Evolutionary conservation across 2,888 invertebrate species (phyloP).

Genomic region (Stomorhina lunata): DNA sequence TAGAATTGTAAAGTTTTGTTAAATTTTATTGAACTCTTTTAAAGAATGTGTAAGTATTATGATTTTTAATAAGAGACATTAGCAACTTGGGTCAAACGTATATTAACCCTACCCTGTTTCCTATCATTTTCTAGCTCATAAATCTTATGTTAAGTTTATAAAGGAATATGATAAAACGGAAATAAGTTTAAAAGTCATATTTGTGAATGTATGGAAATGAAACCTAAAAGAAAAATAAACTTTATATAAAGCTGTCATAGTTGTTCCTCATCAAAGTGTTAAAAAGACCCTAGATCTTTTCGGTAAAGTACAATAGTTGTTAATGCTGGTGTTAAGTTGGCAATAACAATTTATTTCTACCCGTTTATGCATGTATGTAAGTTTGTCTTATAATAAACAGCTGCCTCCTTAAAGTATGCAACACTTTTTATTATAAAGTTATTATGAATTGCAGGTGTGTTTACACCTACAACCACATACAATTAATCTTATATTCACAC

Average conservation of each 20-base stretch:
- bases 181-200: slow-evolving; percentile 21
- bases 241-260: slow-evolving; percentile 41
- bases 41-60: too few relatives aligned
- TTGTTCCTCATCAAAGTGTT: slow-evolving; percentile 11
- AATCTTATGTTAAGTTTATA: too few relatives aligned
- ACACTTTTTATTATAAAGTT: slow-evolving; percentile 15
- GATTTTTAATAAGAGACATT: too few relatives aligned
- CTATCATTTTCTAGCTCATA: too few relatives aligned
- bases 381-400: not conserved
- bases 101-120: too few relatives aligned
- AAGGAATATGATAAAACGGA: slow-evolving; percentile 13
- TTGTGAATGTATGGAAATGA: not conserved
- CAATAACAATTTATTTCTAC: slow-evolving; percentile 9
- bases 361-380: slow-evolving; percentile 2
- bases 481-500: not conserved
- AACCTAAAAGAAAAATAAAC: too few relatives aligned
- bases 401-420: slow-evolving; percentile 29
- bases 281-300: slow-evolving; percentile 29
- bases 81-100: too few relatives aligned
- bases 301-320: not conserved
- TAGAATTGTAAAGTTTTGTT: too few relatives aligned
- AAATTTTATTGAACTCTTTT: too few relatives aligned
- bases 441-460: not conserved
- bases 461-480: not conserved
- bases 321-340: not conserved